Evolutionary conservation across 1,140 invertebrate genomes (phyloP).

Genomic region (Meloidogyne floridensis): DNA sequence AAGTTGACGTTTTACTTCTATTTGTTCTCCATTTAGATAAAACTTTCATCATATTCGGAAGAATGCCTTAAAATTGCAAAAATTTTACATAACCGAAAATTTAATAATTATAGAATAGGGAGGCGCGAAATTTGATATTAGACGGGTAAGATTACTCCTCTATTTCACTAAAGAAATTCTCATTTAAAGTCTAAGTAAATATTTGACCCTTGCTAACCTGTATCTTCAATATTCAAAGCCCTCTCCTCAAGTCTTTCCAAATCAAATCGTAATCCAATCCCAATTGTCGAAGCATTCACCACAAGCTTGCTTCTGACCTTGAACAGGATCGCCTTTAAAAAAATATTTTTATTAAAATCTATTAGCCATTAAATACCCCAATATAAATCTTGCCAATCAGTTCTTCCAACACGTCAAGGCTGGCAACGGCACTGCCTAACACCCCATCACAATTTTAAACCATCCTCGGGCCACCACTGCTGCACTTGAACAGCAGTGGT

Average conservation of each 20-base stretch:
- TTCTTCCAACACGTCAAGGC: conserved; percentile 84
- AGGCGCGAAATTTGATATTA: too few species aligned
- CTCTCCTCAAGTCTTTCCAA: conserved; percentile 53
- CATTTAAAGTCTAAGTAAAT: too few species aligned
- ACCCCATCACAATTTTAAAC: conserved; percentile 13
- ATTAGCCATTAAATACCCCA: conserved; percentile 76
- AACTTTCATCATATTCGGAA: conserved; percentile 63
- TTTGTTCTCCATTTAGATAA: conserved; percentile 59
- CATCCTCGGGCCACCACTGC: too few species aligned
- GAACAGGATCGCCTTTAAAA: conserved; percentile 74
- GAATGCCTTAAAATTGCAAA: conserved; percentile 45
- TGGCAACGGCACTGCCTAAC: conserved; percentile 89
- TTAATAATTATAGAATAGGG: too few species aligned
- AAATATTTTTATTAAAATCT: conserved; percentile 80
- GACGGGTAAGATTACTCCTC: neutral
- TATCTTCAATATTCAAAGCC: conserved; percentile 66
- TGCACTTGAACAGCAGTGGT: too few species aligned
- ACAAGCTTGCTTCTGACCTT: conserved; percentile 75
- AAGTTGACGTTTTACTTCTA: conserved; percentile 53
- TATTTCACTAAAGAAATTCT: too few species aligned
- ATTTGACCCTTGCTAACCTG: conserved; percentile 28
- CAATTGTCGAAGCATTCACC: conserved; percentile 99
- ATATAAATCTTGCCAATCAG: conserved; percentile 86
- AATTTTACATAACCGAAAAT: too few species aligned
- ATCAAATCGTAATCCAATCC: conserved; percentile 75